Evolutionary conservation across 2,888 invertebrate genomes (phyloP).

Genomic region (Eupithecia inturbata): DNA sequence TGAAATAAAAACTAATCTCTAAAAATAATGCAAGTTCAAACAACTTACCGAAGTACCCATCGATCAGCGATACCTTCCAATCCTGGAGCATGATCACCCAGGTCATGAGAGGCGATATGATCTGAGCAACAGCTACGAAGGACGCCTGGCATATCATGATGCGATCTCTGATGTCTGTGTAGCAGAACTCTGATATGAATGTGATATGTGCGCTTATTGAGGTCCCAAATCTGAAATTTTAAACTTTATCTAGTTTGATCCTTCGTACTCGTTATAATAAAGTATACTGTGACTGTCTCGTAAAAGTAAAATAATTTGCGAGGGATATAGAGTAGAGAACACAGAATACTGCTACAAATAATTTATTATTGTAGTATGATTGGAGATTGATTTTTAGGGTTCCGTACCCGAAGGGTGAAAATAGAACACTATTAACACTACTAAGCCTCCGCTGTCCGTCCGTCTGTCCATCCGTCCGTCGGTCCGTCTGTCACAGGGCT

Average conservation of each 20-base stretch:
- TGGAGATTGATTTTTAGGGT: no score
- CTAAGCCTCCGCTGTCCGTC: no score
- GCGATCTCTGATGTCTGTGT: slow-evolving; percentile 62
- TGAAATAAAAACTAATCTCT: background rate
- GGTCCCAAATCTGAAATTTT: slow-evolving; percentile 59
- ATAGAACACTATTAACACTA: no score
- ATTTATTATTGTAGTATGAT: no score
- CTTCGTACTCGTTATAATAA: background rate
- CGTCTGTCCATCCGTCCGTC: no score
- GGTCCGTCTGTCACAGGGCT: no score
- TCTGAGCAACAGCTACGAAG: slow-evolving; percentile 55
- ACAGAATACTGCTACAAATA: background rate
- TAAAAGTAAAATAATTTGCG: no score
- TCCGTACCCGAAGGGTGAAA: no score
- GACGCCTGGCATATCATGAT: slow-evolving; percentile 64
- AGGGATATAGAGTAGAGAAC: background rate
- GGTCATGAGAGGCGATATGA: slow-evolving; percentile 60
- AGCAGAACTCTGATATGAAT: slow-evolving; percentile 64
- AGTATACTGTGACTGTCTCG: background rate
- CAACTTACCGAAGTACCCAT: slow-evolving; percentile 60
- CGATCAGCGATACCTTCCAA: slow-evolving; percentile 58
- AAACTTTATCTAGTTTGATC: background rate
- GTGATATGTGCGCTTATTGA: slow-evolving; percentile 59
- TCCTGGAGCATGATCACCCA: slow-evolving; percentile 63
- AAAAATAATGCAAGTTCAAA: background rate